Base-by-base conservation (phyloP, 2,888 invertebrate genomes). In the Drosophila robusta region DNA sequence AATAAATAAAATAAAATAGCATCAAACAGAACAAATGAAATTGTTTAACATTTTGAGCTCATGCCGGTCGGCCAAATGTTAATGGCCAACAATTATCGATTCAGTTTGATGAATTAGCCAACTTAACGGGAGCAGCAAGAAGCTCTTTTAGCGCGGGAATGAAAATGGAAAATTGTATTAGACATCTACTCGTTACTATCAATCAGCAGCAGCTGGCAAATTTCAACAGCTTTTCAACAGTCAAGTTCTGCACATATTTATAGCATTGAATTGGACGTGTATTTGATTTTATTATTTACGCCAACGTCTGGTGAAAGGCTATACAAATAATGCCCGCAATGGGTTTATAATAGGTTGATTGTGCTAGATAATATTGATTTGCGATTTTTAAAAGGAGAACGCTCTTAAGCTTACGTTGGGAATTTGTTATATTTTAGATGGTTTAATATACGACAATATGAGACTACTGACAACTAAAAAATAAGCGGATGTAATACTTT, bases 1-100 rank as follows among this genome's bases (percentile, higher is more conserved):
- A 58, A 73, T 18, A 49, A 51, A 51, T 46, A 34, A 41, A 38
- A 24, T 44, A 34, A 34, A 36, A 4, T 26, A 32, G 52, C 57
- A 57, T 22, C 36, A 64, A 49, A 45, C 60, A 29, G 32, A 55
- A 56, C 32, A 47, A 73, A 58, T 51, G 44, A 55, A 73, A 67
- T 49, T 64, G 52, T 73, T 58, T 32, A 57, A 46, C 47, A 45
- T 56, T 58, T 52, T 29, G 29, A 29, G 29, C 29, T 32, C n/a
- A 14, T 44, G 57, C 29, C 29, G 29, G 24, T 1, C 39, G 22
- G 52, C 18, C 26, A 36, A 66, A 66, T 67, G 70, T 70, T 68
- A 49, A 58, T 69, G 68, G 46, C 54, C 41, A 78, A 64, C 79
- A 74, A 74, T 75, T 68, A 75, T 79, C 79, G 75, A 78, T 79